These are phyloP conservation scores for Aricia agestis DNA, from an alignment of 1,140 invertebrate species.

Conservation along the genomic window DNA sequence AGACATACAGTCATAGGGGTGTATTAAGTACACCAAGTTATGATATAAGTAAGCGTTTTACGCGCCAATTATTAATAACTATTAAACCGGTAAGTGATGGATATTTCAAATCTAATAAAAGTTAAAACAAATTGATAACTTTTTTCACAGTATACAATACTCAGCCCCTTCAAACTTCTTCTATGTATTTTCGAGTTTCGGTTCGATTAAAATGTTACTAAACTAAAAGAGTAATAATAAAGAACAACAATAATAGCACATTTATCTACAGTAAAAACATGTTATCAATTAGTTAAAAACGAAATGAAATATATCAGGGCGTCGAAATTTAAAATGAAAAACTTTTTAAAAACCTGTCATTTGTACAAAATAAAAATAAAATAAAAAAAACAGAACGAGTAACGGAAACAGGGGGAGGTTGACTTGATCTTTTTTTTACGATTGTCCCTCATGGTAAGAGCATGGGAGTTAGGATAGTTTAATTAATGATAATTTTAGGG, in stretches of 20 bases:
- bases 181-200: neutral
- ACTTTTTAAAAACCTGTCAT: conserved; percentile 29
- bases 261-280: too few relatives aligned
- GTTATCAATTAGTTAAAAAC: conserved; percentile 8
- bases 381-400: conserved; percentile 40
- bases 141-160: neutral
- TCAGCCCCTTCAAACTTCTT: neutral
- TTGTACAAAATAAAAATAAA: conserved; percentile 19
- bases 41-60: neutral
- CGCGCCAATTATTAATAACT: conserved; percentile 4
- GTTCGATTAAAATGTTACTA: too few relatives aligned
- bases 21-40: neutral
- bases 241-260: too few relatives aligned
- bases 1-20: conserved; percentile 4
- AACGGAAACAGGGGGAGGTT: conserved; percentile 72
- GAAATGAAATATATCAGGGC: conserved; percentile 56
- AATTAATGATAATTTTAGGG: neutral
- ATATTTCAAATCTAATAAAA: too few relatives aligned
- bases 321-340: conserved; percentile 47
- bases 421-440: conserved; percentile 40
- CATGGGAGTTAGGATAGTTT: conserved; percentile 26
- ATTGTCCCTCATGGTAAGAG: conserved; percentile 59
- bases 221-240: too few relatives aligned
- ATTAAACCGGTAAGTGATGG: neutral
- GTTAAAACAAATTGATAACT: neutral